Evolutionary conservation across 1,140 invertebrate genomes (phyloP).

Genomic region (Drosophila tristis): DNA sequence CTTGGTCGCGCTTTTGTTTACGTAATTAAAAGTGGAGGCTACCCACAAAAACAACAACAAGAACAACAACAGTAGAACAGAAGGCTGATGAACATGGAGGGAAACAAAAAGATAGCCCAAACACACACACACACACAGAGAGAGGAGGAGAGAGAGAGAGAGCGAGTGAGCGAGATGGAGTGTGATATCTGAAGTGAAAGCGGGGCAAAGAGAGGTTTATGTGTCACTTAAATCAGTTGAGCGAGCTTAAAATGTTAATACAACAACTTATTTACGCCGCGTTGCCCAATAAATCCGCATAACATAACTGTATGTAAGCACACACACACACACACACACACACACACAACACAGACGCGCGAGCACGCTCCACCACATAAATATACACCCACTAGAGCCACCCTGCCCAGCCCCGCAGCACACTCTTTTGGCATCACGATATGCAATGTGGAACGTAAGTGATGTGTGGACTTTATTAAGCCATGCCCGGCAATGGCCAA

Average conservation of each 20-base stretch:
- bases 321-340: background rate
- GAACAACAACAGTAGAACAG: too few relatives aligned
- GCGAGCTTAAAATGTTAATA: constrained; percentile 27
- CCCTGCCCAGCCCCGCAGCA: too few relatives aligned
- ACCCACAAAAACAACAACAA: too few relatives aligned
- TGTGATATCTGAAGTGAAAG: too few relatives aligned
- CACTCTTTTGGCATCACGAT: background rate
- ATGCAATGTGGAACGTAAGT: background rate
- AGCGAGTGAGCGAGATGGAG: too few relatives aligned
- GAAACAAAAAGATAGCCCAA: background rate
- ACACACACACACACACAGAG: too few relatives aligned
- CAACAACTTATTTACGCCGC: constrained; percentile 22
- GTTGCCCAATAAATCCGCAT: constrained; percentile 21
- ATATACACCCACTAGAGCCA: too few relatives aligned
- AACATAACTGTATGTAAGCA: constrained; percentile 4
- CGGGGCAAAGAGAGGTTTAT: background rate
- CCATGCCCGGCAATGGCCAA: background rate
- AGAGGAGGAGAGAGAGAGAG: too few relatives aligned
- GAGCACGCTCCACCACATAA: too few relatives aligned
- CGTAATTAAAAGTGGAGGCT: constrained; percentile 31
- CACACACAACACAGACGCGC: background rate
- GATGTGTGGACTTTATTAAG: constrained; percentile 16
- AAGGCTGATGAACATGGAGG: background rate
- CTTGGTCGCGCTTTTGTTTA: constrained; percentile 15
- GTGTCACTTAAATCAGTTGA: constrained; percentile 24